Base-by-base conservation (phyloP, 2,113 vertebrate species). In the Embiotoca jacksoni region DNA sequence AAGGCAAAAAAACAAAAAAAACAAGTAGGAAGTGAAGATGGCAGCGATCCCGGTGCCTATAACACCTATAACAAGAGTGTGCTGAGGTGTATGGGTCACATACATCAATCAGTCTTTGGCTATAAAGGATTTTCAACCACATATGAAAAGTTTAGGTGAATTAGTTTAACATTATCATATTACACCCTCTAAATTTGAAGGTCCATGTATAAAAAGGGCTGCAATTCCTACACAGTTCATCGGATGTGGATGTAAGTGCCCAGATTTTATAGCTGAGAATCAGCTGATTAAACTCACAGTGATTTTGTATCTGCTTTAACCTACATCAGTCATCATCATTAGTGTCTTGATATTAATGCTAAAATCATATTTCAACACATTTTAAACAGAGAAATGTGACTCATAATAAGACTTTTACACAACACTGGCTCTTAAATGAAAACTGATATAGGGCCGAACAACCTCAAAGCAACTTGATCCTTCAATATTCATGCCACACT, bases 41-140 rank as follows among this genome's bases (percentile, higher is more conserved):
- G 47, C 59, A 32, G 14, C 36, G 16, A 32, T 65, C 14, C 36
- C 70, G 60, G 47, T 57, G 7, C 13, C 1, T 4, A 9, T 16
- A 32, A 4, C 23, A 13, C 1, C 1, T 14, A n/a, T 7, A n/a
- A 3, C 9, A 58, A 32, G n/a, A 15, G 4, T 23, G 35, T 32
- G 4, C 23, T 56, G 31, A 23, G 16, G 33, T 68, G 39, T 50
- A 4, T 49, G 57, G 44, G 32, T 57, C 33, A 54, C 32, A 50
- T 32, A 46, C 23, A 10, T 60, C 15, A 59, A 52, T 1, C 30
- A 49, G 49, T 3, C 9, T 44, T 33, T 47, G 44, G 3, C 61
- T 50, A 14, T 57, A 11, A 78, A 59, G 35, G 2, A 54, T 61
- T 35, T 56, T 61, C 23, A 54, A 65, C 8, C 23, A 73, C 16